These are phyloP conservation scores for Bombus sylvicola DNA, from an alignment of 1,140 invertebrate species.

Conservation along the genomic window DNA sequence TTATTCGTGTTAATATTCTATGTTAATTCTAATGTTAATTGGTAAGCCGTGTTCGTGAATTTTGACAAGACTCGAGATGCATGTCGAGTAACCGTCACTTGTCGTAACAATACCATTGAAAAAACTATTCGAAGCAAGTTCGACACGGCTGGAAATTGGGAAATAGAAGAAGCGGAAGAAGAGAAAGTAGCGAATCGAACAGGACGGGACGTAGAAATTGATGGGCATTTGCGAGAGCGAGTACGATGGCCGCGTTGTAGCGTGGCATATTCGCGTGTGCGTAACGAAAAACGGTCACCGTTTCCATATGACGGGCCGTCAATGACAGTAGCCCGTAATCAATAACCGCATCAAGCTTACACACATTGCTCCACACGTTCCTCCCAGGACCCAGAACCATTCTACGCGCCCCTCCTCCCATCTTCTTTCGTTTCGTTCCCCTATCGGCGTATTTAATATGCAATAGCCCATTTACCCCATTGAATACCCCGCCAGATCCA, in stretches of 20 bases:
- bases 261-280: slow-evolving; percentile 9
- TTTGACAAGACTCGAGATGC: background rate
- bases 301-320: slow-evolving; percentile 74
- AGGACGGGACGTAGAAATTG: slow-evolving; percentile 29
- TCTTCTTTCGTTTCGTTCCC: slow-evolving; percentile 63
- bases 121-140: background rate
- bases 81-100: background rate
- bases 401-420: slow-evolving; percentile 7
- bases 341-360: slow-evolving; percentile 79
- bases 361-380: slow-evolving; percentile 68
- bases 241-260: slow-evolving; percentile 12
- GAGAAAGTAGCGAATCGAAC: background rate
- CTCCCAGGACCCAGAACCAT: slow-evolving; percentile 54
- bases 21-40: background rate
- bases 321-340: slow-evolving; percentile 78
- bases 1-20: too few species aligned
- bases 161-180: background rate
- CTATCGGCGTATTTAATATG: slow-evolving; percentile 74
- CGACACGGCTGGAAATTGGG: background rate
- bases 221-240: slow-evolving; percentile 40
- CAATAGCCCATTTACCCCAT: slow-evolving; percentile 78
- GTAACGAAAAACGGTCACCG: slow-evolving; percentile 64
- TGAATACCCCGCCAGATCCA: slow-evolving; percentile 72
- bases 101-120: background rate
- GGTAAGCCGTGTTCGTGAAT: background rate